phyloP scores from a whole-genome alignment of 2,888 invertebrate genomes.

The Ctena decussata region DNA sequence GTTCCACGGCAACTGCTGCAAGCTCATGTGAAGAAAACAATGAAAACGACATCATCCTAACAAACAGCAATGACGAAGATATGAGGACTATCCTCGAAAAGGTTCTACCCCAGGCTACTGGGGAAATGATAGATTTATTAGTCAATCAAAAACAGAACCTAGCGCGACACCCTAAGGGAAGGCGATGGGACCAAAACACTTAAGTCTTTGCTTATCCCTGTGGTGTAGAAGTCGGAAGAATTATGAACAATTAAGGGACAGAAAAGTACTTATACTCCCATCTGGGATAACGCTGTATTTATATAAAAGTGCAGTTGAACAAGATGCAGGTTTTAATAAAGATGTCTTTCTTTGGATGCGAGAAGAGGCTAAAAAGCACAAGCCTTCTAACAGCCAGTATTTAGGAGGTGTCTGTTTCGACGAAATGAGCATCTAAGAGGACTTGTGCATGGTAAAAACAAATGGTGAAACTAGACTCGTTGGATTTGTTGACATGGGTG shows the following conservation, averaged over 20 bases:
- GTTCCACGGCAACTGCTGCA: neutral
- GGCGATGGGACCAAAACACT: neutral
- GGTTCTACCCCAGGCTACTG: neutral
- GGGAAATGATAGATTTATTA: too few relatives aligned
- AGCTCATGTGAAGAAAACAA: neutral
- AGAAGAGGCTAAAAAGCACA: neutral
- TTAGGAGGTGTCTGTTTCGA: neutral
- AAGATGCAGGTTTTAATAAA: neutral
- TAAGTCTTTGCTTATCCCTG: neutral
- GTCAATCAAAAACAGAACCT: too few relatives aligned
- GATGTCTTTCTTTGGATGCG: neutral
- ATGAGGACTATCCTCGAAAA: neutral
- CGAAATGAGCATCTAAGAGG: conserved; percentile 23
- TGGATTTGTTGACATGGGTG: conserved; percentile 15
- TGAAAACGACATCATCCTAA: neutral
- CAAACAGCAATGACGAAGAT: neutral
- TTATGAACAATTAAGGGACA: neutral
- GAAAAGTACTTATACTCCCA: conserved; percentile 2
- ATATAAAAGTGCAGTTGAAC: neutral
- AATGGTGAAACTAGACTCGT: conserved; percentile 7
- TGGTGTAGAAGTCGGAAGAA: conserved; percentile 11
- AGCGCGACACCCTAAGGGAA: neutral
- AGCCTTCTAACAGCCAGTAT: neutral
- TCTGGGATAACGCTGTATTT: neutral
- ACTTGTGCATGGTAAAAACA: conserved; percentile 10